Evolutionary conservation across 2,797 vertebrate genomes (phyloP), one percentile per base, ranked within the genome.

Genomic region (Dryobates pubescens): DNA sequence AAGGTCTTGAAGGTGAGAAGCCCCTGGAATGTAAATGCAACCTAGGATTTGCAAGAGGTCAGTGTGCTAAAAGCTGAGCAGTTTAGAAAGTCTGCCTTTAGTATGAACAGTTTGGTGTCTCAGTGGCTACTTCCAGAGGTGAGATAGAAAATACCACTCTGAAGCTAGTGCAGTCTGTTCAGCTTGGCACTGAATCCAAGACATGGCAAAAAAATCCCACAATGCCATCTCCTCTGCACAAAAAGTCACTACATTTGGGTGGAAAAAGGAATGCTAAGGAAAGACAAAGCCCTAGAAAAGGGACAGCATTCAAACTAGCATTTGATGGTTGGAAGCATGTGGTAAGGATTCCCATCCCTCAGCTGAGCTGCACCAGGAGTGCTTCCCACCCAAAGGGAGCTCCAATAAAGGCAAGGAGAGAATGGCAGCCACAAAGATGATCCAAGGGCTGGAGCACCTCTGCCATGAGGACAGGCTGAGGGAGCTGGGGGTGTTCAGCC

Each of bases 61-160:
- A 54, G 23, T 36, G 29, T 77, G 57, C 56, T 75, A 88, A 89
- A 89, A 13, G 14, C 32, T 71, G 7, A 87, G 30, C 41, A 90
- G 82, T 90, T 87, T 22, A 87, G 32, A 80, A 90, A 90, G 76
- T 22, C 41, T 82, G 34, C 38, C 26, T 88, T 90, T 36, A 71
- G 72, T n/a, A 56, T 36, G 86, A 83, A 75, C 18, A 8, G 51
- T 71, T 83, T 94, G 67, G 56, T 59, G 6, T 84, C 56, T 54
- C 62, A 85, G 49, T 43, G 24, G 13, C 11, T 57, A 54, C 32
- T 80, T 80, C 13, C 27, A 58, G 17, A 49, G 41, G 24, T 76
- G 23, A 82, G 38, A 86, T 0, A 61, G 27, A 81, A 90, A 90
- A 81, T n/a, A 73, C 4, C 51, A 74, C 45, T 58, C 13, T 51